Percentiles rank a stretch among this genome's conserved stretches.
These are phyloP conservation scores for Epinephelus lanceolatus DNA, from an alignment of 2,113 vertebrate genomes.

Conservation along the genomic window DNA sequence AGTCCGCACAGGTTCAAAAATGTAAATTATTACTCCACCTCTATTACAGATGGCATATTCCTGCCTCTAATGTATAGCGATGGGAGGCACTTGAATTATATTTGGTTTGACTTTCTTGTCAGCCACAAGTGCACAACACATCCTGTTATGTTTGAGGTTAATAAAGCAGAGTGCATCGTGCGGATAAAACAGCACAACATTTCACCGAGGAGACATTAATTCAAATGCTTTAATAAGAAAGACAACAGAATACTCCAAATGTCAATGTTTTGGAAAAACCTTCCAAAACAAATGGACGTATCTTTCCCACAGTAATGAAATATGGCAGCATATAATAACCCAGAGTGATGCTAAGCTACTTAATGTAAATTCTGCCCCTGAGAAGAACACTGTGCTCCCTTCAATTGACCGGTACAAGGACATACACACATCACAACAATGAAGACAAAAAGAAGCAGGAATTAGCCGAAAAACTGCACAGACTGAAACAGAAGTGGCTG, in stretches of 20 bases:
- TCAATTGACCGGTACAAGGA: conserved; percentile 65
- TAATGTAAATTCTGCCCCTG: conserved; percentile 76
- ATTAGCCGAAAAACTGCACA: conserved; percentile 52
- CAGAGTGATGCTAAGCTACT: conserved; percentile 79
- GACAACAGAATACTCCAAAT: conserved; percentile 49
- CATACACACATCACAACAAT: conserved; percentile 49
- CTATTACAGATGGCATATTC: conserved; percentile 18
- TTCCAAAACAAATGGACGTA: conserved; percentile 54
- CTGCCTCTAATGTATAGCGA: conserved; percentile 32
- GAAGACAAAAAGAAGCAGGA: conserved; percentile 60
- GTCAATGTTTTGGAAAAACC: conserved; percentile 56
- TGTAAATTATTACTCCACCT: conserved; percentile 2
- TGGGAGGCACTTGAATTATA: conserved; percentile 42
- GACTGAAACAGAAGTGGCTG: conserved; percentile 68
- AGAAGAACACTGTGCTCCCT: conserved; percentile 53
- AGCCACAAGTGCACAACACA: conserved; percentile 52
- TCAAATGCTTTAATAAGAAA: conserved; percentile 50
- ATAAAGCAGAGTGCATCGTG: conserved; percentile 53
- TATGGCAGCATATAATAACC: conserved; percentile 64
- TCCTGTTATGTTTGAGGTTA: conserved; percentile 43
- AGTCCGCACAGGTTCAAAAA: neutral
- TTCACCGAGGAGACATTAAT: conserved; percentile 51
- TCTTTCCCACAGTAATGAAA: conserved; percentile 62
- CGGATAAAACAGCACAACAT: conserved; percentile 45
- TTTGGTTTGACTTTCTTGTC: conserved; percentile 62